A percentile compares a stretch with the other conserved stretches of the same genome.
Evolutionary conservation across 1,140 invertebrate species (phyloP).

Genomic region (Psilanteris sp.): DNA sequence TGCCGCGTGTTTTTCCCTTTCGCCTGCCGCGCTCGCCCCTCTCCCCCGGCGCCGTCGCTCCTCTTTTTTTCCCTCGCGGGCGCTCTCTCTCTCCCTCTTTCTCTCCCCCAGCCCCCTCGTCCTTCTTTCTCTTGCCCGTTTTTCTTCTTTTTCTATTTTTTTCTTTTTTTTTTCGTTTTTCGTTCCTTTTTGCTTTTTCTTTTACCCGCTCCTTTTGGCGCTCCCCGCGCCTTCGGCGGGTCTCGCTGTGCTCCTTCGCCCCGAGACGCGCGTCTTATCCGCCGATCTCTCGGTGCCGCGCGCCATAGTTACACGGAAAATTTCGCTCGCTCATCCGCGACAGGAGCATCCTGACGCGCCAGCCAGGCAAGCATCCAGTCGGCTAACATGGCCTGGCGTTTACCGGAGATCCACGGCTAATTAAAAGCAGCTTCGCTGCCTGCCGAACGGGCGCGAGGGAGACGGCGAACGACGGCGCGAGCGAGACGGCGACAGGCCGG

Average conservation of each 20-base stretch:
- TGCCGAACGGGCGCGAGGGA: slow-evolving; percentile 63
- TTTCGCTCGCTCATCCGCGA: slow-evolving; percentile 61
- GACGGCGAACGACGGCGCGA: too few species aligned
- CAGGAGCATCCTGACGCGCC: slow-evolving; percentile 58
- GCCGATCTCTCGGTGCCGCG: slow-evolving; percentile 36
- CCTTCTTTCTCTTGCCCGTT: too few species aligned
- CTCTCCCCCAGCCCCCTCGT: too few species aligned
- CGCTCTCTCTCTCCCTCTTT: too few species aligned
- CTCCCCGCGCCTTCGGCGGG: slow-evolving; percentile 40
- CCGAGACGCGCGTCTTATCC: slow-evolving; percentile 46
- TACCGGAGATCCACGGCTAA: slow-evolving; percentile 70
- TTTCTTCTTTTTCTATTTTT: slow-evolving; percentile 22
- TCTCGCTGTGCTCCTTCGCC: too few species aligned
- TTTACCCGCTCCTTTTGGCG: too few species aligned
- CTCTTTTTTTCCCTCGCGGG: too few species aligned
- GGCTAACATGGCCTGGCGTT: slow-evolving; percentile 61
- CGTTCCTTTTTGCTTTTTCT: too few species aligned
- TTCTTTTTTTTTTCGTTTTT: too few species aligned
- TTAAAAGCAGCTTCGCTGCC: slow-evolving; percentile 70
- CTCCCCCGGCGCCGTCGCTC: too few species aligned
- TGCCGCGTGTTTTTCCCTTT: slow-evolving; percentile 10
- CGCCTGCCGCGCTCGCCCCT: too few species aligned
- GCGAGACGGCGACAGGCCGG: too few species aligned
- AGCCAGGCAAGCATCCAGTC: slow-evolving; percentile 38
- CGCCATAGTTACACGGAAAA: slow-evolving; percentile 58